phyloP scores from a whole-genome alignment of 2,113 vertebrate species.

The Orthonyx spaldingii region DNA sequence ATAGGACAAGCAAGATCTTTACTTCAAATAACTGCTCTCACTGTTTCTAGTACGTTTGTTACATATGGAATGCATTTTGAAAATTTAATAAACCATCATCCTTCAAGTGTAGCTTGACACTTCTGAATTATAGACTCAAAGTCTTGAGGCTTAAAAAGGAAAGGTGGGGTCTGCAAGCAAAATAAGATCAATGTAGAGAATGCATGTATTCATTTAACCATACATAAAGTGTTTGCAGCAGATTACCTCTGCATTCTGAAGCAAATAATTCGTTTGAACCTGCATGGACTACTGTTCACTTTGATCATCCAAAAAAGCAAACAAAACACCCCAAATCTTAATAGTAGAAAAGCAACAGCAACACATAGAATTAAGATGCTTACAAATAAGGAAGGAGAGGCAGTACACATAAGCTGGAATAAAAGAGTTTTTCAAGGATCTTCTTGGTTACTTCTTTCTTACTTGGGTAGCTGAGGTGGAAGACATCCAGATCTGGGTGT shows the following conservation, averaged over 20 bases:
- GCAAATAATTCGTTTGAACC: background rate
- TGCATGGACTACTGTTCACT: background rate
- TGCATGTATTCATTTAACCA: background rate
- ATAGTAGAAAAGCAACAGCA: background rate
- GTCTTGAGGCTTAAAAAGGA: background rate
- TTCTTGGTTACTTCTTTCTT: background rate
- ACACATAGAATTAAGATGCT: background rate
- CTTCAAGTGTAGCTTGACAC: background rate
- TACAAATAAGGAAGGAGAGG: background rate
- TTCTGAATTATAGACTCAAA: conserved; percentile 4
- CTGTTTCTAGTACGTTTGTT: background rate
- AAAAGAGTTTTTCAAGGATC: background rate
- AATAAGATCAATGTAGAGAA: background rate
- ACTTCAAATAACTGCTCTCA: background rate
- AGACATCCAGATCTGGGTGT: background rate
- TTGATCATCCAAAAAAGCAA: background rate
- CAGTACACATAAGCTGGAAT: background rate
- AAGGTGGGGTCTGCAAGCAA: background rate
- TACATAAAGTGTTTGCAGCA: background rate
- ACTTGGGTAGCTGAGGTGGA: background rate
- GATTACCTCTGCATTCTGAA: background rate
- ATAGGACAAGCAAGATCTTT: conserved; percentile 4
- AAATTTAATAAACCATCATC: conserved; percentile 34
- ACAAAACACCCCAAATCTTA: background rate
- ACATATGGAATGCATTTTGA: conserved; percentile 43